A percentile compares a stretch with the other conserved stretches of the same genome.
phyloP scores from a whole-genome alignment of 2,797 vertebrate species.

The Gadopsis marmoratus region DNA sequence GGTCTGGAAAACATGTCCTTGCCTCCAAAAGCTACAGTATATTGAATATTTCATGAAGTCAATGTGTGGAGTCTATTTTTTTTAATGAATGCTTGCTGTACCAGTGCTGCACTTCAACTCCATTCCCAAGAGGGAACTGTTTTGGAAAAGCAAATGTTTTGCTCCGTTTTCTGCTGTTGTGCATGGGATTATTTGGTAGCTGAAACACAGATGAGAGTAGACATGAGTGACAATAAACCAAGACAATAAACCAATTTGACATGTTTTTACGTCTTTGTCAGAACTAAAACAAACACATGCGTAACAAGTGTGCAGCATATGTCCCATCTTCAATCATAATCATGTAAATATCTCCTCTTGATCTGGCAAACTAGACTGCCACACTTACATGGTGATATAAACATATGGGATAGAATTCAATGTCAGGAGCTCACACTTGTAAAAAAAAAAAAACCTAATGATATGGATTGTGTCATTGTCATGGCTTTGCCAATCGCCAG shows the following conservation, averaged over 20 bases:
- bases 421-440: background rate
- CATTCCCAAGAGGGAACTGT: conserved; percentile 41
- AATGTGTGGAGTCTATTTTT: conserved; percentile 50
- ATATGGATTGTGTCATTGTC: conserved; percentile 9
- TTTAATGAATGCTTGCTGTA: conserved; percentile 70
- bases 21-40: conserved; percentile 47
- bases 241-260: conserved; percentile 1
- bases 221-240: background rate
- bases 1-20: conserved; percentile 39
- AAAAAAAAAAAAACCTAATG: background rate
- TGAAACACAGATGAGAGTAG: conserved; percentile 1
- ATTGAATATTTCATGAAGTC: conserved; percentile 74
- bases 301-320: background rate
- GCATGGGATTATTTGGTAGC: conserved; percentile 14
- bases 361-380: background rate
- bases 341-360: background rate
- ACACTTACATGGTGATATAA: background rate
- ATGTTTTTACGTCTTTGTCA: conserved; percentile 1
- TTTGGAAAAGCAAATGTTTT: conserved; percentile 41
- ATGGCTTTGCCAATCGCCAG: conserved; percentile 23
- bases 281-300: background rate
- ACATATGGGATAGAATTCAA: background rate
- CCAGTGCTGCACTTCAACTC: conserved; percentile 52
- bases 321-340: background rate
- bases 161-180: background rate